Evolutionary conservation across 2,113 vertebrate genomes (phyloP), one percentile per base, ranked within the genome.

Genomic region (Rhinoptilus africanus): DNA sequence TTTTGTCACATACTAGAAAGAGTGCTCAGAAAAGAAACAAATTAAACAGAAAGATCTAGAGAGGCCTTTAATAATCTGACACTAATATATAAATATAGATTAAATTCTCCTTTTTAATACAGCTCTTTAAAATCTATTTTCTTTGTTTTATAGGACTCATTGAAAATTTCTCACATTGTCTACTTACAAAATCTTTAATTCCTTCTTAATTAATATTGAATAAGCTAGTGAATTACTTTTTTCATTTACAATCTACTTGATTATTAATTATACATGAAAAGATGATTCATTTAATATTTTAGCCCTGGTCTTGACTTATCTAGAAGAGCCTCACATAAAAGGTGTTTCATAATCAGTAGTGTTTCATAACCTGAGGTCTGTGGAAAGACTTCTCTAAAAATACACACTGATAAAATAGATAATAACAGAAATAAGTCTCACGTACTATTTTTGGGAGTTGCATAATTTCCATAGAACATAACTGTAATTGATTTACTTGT

Each of bases 241-340:
- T 91, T 89, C 15, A 67, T 86, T 96, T 91, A 63, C 56, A 78
- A 89, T 77, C 51, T 71, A 68, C 51, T 74, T 72, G 54, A 78
- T 91, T 84, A 81, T 81, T 59, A 95, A 96, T 91, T 89, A 78
- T 74, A 89, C 5, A 93, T 84, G 20, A 84, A 86, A 89, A 88
- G 10, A 77, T 48, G 6, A 81, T 62, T 67, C 13, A 81, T 87
- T 81, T 71, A 77, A 86, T 71, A 67, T 78, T 84, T 91, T 96
- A 76, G 16, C n/a, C 16, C 18, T 59, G 22, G 24, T 80, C 76
- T 88, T 94, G 57, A 56, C 34, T 85, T 86, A 21, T 66, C 32
- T 91, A 57, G 66, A 92, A 88, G 15, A 77, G 6, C 8, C 13
- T 89, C 50, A 78, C 12, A 77, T 63, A 39, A 87, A 66, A 92